phyloP scores from a whole-genome alignment of 2,888 invertebrate genomes.

The Heliconius hortense region DNA sequence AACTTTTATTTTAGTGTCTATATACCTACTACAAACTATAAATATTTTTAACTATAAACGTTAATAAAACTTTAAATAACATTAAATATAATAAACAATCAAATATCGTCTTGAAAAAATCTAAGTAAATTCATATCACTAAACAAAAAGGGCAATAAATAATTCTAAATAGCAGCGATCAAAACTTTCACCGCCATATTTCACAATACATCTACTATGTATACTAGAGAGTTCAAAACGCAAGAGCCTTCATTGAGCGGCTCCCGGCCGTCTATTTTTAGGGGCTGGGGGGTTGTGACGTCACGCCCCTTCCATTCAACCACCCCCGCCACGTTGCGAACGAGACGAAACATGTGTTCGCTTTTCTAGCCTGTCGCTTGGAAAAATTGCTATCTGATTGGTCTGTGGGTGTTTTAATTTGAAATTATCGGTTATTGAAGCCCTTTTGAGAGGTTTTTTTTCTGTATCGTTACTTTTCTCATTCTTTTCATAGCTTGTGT shows the following conservation, averaged over 20 bases:
- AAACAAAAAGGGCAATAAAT: conserved; percentile 12
- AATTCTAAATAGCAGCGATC: conserved; percentile 17
- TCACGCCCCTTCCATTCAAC: conserved; percentile 54
- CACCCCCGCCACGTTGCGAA: conserved; percentile 51
- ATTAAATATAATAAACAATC: not conserved
- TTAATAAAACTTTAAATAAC: too few species aligned
- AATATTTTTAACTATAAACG: too few species aligned
- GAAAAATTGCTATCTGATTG: conserved; percentile 52
- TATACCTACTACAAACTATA: too few species aligned
- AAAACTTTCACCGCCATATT: conserved; percentile 18
- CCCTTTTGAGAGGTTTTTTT: not conserved
- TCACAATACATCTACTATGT: conserved; percentile 9
- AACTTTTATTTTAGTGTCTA: too few species aligned
- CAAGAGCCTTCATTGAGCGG: conserved; percentile 67
- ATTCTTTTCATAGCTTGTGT: not conserved
- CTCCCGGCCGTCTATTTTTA: conserved; percentile 78
- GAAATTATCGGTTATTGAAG: conserved; percentile 29
- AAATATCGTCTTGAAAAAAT: not conserved
- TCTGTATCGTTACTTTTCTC: not conserved
- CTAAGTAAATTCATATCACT: not conserved
- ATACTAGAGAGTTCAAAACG: conserved; percentile 25
- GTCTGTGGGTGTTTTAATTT: conserved; percentile 35
- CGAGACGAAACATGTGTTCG: conserved; percentile 56
- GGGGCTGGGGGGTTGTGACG: conserved; percentile 63
- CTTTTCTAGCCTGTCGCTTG: conserved; percentile 51